phyloP scores from a whole-genome alignment of 2,113 vertebrate genomes.

The Pollachius pollachius region DNA sequence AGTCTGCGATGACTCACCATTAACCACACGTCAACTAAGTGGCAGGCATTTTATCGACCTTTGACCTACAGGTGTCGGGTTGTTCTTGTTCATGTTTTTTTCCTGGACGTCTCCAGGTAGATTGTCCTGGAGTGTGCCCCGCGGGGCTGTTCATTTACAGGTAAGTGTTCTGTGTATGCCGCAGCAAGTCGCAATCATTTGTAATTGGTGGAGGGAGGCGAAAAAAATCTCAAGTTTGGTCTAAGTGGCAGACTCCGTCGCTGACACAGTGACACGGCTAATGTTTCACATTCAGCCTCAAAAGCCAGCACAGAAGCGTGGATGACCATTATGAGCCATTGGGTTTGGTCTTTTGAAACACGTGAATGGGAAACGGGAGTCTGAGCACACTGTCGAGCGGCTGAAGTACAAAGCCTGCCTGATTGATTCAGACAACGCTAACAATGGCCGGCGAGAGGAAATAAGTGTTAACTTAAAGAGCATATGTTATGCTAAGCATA shows the following conservation, averaged over 20 bases:
- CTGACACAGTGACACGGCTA: not conserved
- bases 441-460: too few relatives aligned
- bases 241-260: slow-evolving; percentile 7
- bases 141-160: slow-evolving; percentile 1
- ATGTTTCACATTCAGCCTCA: too few relatives aligned
- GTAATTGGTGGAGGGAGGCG: slow-evolving; percentile 2
- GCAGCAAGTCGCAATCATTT: slow-evolving; percentile 8
- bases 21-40: slow-evolving; percentile 20
- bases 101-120: slow-evolving; percentile 14
- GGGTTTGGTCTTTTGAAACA: too few relatives aligned
- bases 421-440: too few relatives aligned
- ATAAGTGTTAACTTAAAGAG: too few relatives aligned
- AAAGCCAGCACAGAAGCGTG: too few relatives aligned
- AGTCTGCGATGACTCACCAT: slow-evolving; percentile 18
- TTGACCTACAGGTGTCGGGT: slow-evolving; percentile 9
- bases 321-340: too few relatives aligned
- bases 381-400: too few relatives aligned
- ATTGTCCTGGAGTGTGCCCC: slow-evolving; percentile 12
- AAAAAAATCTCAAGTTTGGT: not conserved
- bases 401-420: too few relatives aligned
- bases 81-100: not conserved
- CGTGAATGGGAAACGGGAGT: too few relatives aligned
- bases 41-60: slow-evolving; percentile 5
- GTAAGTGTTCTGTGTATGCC: slow-evolving; percentile 18
- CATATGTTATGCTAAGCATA: too few relatives aligned